A percentile compares a stretch with the other conserved stretches of the same genome.
Conservation (phyloP, 2,113 vertebrate species). For the Cheilinus undulatus region DNA sequence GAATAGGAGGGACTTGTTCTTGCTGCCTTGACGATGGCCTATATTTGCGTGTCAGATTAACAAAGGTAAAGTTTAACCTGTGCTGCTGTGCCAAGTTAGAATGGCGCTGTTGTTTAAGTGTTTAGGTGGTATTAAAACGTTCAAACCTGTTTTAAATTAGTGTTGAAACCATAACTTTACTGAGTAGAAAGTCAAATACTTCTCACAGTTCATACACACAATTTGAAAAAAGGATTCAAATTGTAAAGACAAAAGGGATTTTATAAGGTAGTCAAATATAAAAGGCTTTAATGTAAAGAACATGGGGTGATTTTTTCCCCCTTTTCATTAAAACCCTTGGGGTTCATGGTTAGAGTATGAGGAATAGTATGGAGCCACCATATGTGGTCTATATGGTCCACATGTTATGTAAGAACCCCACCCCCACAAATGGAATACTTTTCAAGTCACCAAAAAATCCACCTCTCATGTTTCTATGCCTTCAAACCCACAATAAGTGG, state of each 20-base stretch:
- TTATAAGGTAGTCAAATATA: not conserved
- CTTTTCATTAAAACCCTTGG: not conserved
- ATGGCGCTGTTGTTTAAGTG: not conserved
- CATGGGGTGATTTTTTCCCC: not conserved
- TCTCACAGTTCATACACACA: not conserved
- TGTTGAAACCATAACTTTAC: not conserved
- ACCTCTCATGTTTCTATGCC: too few relatives aligned
- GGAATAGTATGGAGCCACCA: not conserved
- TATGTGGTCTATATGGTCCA: too few relatives aligned
- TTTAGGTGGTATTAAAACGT: not conserved
- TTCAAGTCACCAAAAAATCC: too few relatives aligned
- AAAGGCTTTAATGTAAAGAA: not conserved
- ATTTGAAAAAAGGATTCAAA: not conserved
- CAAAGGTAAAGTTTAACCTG: not conserved
- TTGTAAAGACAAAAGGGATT: not conserved
- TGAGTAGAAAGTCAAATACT: not conserved
- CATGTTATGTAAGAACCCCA: too few relatives aligned
- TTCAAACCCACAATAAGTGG: too few relatives aligned
- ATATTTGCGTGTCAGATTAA: not conserved
- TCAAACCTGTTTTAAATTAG: not conserved
- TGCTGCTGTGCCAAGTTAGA: accelerated
- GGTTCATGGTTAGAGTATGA: not conserved
- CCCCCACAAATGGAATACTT: too few relatives aligned
- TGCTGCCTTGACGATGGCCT: not conserved
- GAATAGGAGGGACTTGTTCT: not conserved